phyloP scores from a whole-genome alignment of 2,888 invertebrate genomes.

The Phasia obesa region DNA sequence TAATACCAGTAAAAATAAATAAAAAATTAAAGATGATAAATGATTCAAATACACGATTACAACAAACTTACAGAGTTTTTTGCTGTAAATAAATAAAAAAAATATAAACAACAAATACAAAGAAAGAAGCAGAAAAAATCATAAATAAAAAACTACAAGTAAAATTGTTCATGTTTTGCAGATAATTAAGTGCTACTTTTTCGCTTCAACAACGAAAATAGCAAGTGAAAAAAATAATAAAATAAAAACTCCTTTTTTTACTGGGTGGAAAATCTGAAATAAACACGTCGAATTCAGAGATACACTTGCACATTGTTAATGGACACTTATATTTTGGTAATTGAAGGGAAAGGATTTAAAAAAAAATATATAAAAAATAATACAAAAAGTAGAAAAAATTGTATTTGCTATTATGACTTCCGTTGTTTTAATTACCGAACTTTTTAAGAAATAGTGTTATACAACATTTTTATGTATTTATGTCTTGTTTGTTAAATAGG shows the following conservation, averaged over 20 bases:
- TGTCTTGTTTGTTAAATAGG: too few species aligned
- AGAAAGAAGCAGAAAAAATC: not conserved
- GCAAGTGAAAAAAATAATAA: not conserved
- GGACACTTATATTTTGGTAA: not conserved
- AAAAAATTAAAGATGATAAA: constrained; percentile 57
- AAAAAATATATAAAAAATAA: too few species aligned
- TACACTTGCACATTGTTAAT: not conserved
- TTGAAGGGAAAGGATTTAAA: not conserved
- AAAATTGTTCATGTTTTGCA: constrained; percentile 54
- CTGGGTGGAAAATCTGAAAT: not conserved
- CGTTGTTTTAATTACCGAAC: too few species aligned
- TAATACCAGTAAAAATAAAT: constrained; percentile 1
- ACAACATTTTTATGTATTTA: too few species aligned
- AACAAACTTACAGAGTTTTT: constrained; percentile 16
- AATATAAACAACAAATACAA: constrained; percentile 12
- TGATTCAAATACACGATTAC: constrained; percentile 52
- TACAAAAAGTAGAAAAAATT: too few species aligned
- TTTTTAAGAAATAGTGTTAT: too few species aligned
- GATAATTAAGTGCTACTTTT: constrained; percentile 57
- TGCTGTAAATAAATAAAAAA: not conserved
- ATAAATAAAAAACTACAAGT: constrained; percentile 41
- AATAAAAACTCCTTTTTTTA: constrained; percentile 2
- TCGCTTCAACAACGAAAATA: constrained; percentile 27
- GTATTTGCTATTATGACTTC: too few species aligned
- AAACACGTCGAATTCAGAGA: not conserved